Evolutionary conservation across 2,113 vertebrate species (phyloP).

Genomic region (Brachyhypopomus occidentalis): DNA sequence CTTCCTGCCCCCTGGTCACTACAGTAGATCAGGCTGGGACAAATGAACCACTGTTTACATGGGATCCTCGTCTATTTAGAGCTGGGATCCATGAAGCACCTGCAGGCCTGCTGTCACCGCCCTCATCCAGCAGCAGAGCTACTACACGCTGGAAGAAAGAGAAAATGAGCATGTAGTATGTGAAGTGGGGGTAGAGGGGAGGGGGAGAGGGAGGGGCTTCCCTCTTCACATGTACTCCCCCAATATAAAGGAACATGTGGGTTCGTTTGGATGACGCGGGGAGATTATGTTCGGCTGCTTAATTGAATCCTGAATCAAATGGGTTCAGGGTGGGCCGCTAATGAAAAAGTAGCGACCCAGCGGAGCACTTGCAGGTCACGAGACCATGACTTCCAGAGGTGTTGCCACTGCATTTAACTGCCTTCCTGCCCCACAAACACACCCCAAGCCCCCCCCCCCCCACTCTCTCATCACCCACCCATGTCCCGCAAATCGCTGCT

Average conservation of each 20-base stretch:
- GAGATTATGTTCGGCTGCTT: constrained; percentile 29
- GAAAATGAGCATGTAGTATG: constrained; percentile 14
- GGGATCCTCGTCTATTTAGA: no score
- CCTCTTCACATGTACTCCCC: background rate
- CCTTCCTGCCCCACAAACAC: constrained; percentile 3
- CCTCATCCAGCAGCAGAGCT: background rate
- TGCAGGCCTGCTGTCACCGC: no score
- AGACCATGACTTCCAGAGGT: background rate
- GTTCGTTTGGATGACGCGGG: background rate
- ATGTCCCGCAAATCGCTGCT: constrained; percentile 13
- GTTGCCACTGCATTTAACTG: background rate
- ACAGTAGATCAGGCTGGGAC: constrained; percentile 20
- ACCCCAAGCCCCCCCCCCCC: background rate
- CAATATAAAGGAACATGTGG: background rate
- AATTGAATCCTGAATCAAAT: constrained; percentile 35
- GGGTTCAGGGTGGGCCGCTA: background rate
- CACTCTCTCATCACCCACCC: background rate
- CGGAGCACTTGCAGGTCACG: background rate
- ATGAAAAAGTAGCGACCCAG: background rate
- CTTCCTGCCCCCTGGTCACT: background rate
- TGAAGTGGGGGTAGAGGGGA: background rate
- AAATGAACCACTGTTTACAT: no score
- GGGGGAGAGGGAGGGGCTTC: background rate
- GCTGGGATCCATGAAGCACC: no score
- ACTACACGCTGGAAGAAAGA: background rate